Conservation (phyloP, 1,140 invertebrate species). For the Orchesella cincta region DNA sequence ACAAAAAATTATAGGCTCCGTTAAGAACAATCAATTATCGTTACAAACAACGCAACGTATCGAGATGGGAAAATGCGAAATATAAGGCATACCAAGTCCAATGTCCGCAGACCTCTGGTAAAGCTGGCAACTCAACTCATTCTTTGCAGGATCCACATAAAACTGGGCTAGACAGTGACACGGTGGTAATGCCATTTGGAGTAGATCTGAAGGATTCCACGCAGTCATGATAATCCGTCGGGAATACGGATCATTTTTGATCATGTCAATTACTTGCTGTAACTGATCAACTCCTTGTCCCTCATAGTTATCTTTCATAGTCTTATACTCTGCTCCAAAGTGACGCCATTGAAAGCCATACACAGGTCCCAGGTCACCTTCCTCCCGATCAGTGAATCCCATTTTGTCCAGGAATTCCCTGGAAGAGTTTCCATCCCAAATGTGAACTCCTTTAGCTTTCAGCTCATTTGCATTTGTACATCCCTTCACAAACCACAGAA, state of each 20-base stretch:
- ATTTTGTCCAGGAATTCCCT: conserved; percentile 84
- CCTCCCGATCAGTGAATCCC: conserved; percentile 82
- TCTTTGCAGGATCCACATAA: conserved; percentile 77
- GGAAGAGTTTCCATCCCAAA: conserved; percentile 97
- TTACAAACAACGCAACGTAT: not conserved
- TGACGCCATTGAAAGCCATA: conserved; percentile 99
- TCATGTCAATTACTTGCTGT: conserved; percentile 75
- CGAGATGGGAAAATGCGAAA: too few relatives aligned
- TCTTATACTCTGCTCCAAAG: conserved; percentile 89
- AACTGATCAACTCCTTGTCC: conserved; percentile 92
- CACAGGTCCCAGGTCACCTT: conserved; percentile 95
- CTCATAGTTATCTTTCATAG: conserved; percentile 80
- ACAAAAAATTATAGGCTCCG: not conserved
- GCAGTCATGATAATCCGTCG: conserved; percentile 90
- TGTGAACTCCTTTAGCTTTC: conserved; percentile 81
- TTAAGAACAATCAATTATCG: not conserved
- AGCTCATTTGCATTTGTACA: conserved; percentile 90
- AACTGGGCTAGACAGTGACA: conserved; percentile 96
- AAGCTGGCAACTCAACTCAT: conserved; percentile 80
- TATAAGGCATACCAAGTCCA: conserved; percentile 65
- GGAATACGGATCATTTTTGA: conserved; percentile 82
- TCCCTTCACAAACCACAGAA: conserved; percentile 94
- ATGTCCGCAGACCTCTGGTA: conserved; percentile 98
- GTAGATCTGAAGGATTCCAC: conserved; percentile 91
- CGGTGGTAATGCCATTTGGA: conserved; percentile 93